Conservation (phyloP, 1,140 invertebrate species). For the Bradysia coprophila region DNA sequence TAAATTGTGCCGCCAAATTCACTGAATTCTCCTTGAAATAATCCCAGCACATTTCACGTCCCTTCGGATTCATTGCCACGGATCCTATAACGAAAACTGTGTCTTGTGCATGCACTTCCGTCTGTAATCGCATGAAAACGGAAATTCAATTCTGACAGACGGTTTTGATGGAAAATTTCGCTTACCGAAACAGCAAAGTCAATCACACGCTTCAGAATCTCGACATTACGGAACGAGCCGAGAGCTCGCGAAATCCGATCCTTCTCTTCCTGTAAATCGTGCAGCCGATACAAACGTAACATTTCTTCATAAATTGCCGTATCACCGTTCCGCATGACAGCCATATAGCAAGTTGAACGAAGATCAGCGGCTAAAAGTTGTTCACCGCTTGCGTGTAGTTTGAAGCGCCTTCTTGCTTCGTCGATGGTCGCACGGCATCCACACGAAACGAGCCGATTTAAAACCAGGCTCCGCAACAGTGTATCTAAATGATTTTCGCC, state of each 20-base stretch:
- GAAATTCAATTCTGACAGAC: no score
- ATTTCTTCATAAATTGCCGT: conserved; percentile 54
- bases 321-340: conserved; percentile 53
- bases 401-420: conserved; percentile 58
- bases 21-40: conserved; percentile 80
- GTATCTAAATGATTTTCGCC: conserved; percentile 68
- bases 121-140: conserved; percentile 31
- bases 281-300: conserved; percentile 62
- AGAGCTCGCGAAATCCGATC: conserved; percentile 68
- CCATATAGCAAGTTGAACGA: conserved; percentile 68
- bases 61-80: conserved; percentile 53
- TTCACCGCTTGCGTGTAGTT: conserved; percentile 39
- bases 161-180: no score
- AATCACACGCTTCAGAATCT: conserved; percentile 56
- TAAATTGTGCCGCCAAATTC: conserved; percentile 53
- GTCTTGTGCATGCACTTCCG: conserved; percentile 82
- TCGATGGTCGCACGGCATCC: conserved; percentile 55
- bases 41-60: conserved; percentile 72
- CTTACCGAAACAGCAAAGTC: conserved; percentile 76
- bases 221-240: conserved; percentile 50
- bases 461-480: conserved; percentile 63
- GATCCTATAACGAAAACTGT: conserved; percentile 75
- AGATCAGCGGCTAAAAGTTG: conserved; percentile 70
- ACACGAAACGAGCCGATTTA: conserved; percentile 61
- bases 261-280: conserved; percentile 85